phyloP scores from a whole-genome alignment of 2,888 invertebrate genomes.

The Folsomia candida region DNA sequence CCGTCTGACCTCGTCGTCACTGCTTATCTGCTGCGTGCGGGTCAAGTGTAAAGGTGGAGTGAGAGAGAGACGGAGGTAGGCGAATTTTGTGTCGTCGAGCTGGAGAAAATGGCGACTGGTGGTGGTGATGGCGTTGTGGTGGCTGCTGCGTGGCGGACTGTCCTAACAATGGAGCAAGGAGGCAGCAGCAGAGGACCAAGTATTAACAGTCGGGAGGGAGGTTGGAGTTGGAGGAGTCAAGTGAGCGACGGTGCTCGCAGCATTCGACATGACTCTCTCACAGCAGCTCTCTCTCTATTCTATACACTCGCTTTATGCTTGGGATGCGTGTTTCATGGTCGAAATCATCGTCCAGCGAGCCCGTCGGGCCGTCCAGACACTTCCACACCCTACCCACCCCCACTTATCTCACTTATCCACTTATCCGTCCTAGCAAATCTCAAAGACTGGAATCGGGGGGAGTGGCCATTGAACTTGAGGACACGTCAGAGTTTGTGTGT shows the following conservation, averaged over 20 bases:
- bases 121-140: background rate
- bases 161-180: background rate
- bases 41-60: too few relatives aligned
- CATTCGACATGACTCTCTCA: too few relatives aligned
- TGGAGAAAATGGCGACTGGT: conserved; percentile 12
- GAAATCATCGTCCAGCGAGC: background rate
- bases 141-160: conserved; percentile 8
- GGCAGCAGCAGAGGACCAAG: too few relatives aligned
- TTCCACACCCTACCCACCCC: background rate
- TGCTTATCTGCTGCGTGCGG: too few relatives aligned
- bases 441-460: too few relatives aligned
- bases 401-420: background rate
- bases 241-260: background rate
- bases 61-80: too few relatives aligned
- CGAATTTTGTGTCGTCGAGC: too few relatives aligned
- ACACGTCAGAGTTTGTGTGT: background rate
- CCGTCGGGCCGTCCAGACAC: background rate
- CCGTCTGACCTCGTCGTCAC: too few relatives aligned
- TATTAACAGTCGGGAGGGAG: background rate
- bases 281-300: too few relatives aligned
- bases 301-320: too few relatives aligned
- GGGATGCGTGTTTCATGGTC: background rate
- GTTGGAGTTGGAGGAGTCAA: background rate
- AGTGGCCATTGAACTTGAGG: too few relatives aligned
- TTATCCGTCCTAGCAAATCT: background rate